phyloP scores from a whole-genome alignment of 2,797 vertebrate species.

The Ptychadena robeensis region DNA sequence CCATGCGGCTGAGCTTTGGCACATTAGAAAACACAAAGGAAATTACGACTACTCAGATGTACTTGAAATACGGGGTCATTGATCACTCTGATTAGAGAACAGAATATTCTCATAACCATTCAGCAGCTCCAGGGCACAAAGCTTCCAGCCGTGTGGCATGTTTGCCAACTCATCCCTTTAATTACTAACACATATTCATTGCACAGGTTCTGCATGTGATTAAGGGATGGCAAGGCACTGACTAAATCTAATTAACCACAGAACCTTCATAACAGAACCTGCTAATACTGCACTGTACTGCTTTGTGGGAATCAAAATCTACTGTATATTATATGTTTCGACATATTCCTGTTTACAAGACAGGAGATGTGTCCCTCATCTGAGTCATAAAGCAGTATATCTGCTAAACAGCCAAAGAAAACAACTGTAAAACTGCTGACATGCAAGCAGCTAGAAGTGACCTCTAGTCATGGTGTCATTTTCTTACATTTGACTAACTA shows the following conservation, averaged over 20 bases:
- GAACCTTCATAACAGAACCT: not conserved
- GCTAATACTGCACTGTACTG: not conserved
- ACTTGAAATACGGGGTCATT: not conserved
- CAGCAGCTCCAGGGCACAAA: not conserved
- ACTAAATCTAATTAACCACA: not conserved
- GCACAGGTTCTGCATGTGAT: not conserved
- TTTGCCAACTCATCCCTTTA: conserved; percentile 1
- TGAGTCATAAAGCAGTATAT: too few relatives aligned
- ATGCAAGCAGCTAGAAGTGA: too few relatives aligned
- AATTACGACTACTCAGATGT: not conserved
- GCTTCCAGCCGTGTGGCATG: not conserved
- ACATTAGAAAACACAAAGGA: not conserved
- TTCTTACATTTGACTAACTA: too few relatives aligned
- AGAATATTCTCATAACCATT: not conserved
- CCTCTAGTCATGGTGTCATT: too few relatives aligned
- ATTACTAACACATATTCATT: conserved; percentile 2
- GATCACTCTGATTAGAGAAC: not conserved
- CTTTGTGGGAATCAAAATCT: not conserved
- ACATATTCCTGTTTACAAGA: not conserved
- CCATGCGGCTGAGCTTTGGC: not conserved
- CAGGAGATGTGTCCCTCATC: too few relatives aligned
- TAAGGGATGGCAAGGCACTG: not conserved
- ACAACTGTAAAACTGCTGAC: too few relatives aligned
- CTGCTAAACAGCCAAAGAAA: too few relatives aligned
- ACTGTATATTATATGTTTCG: not conserved